Conservation (phyloP, 2,888 invertebrate species). For the Cylindroiulus punctatus region DNA sequence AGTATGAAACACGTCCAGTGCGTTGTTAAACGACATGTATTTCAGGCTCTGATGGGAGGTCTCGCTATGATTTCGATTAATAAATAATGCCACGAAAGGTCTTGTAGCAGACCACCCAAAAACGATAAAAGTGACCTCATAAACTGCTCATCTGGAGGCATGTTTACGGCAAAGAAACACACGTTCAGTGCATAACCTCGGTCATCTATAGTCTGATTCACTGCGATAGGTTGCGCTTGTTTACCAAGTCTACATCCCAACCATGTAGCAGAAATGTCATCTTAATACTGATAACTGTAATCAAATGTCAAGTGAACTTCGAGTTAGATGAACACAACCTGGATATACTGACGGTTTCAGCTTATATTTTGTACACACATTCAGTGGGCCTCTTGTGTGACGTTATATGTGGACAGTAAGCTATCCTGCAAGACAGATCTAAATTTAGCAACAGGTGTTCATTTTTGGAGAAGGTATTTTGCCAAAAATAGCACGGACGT, state of each 20-base stretch:
- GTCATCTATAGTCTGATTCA: background rate
- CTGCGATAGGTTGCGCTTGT: background rate
- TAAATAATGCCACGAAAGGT: background rate
- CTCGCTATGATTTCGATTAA: background rate
- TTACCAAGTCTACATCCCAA: too few species aligned
- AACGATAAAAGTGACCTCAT: conserved; percentile 20
- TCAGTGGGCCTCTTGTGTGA: too few species aligned
- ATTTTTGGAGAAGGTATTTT: background rate
- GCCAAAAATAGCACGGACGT: background rate
- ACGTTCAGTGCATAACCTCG: background rate
- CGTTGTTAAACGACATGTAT: too few species aligned
- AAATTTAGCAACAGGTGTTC: background rate
- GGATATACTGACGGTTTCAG: too few species aligned
- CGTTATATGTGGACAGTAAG: background rate
- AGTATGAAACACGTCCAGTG: background rate
- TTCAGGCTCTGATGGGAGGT: background rate
- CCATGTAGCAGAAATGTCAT: too few species aligned
- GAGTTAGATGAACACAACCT: too few species aligned
- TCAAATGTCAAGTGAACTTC: too few species aligned
- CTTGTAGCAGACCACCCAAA: background rate
- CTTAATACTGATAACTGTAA: too few species aligned
- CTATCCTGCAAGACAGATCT: background rate
- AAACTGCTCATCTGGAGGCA: background rate
- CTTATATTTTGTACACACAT: too few species aligned
- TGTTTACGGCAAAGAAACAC: background rate